Evolutionary conservation across 2,888 invertebrate genomes (phyloP).

Genomic region (Lydus trimaculatus): DNA sequence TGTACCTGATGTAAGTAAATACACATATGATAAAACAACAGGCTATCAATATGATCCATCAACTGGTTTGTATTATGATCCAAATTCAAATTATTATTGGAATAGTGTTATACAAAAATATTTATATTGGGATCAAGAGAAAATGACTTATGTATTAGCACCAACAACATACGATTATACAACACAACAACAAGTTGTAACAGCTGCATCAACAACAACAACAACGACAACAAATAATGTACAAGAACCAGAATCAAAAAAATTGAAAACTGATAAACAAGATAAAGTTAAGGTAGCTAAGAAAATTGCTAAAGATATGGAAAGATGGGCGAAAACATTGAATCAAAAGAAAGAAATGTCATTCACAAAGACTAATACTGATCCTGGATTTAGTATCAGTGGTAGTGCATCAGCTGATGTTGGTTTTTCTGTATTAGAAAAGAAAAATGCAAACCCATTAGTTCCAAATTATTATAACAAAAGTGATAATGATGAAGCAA

Average conservation of each 20-base stretch:
- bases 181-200: slow-evolving; percentile 23
- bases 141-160: slow-evolving; percentile 69
- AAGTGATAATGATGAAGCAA: slow-evolving; percentile 18
- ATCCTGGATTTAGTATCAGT: slow-evolving; percentile 40
- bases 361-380: slow-evolving; percentile 47
- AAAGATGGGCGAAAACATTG: slow-evolving; percentile 94
- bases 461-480: slow-evolving; percentile 29
- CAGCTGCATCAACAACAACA: slow-evolving; percentile 32
- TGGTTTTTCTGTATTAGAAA: slow-evolving; percentile 90
- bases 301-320: slow-evolving; percentile 96
- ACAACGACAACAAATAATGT: slow-evolving; percentile 42
- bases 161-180: slow-evolving; percentile 50
- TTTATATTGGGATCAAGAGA: slow-evolving; percentile 91
- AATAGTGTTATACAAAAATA: slow-evolving; percentile 91
- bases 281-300: slow-evolving; percentile 98
- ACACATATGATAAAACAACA: slow-evolving; percentile 92
- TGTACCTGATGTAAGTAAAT: slow-evolving; percentile 88
- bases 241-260: slow-evolving; percentile 65
- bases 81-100: slow-evolving; percentile 95
- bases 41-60: slow-evolving; percentile 95
- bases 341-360: slow-evolving; percentile 91
- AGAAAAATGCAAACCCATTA: slow-evolving; percentile 62
- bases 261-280: slow-evolving; percentile 77
- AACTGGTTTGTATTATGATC: slow-evolving; percentile 96
- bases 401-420: slow-evolving; percentile 87